A percentile compares a stretch with the other conserved stretches of the same genome.
Conservation (phyloP, 2,113 vertebrate species). For the Alethe diademata region DNA sequence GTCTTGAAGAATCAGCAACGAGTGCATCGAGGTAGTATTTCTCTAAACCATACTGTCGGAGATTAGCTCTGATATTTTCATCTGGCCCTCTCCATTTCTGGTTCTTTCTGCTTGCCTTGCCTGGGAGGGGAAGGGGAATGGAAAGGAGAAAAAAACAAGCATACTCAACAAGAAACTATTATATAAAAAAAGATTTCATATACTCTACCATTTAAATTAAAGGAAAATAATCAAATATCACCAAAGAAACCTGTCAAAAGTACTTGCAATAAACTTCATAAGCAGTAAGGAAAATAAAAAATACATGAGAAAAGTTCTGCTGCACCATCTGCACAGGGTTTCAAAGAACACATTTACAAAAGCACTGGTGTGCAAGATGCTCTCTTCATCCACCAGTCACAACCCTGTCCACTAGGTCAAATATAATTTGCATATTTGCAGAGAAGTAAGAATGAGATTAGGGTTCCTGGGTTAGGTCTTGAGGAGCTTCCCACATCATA, state of each 20-base stretch:
- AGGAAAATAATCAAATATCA: not conserved
- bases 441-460: not conserved
- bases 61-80: slow-evolving; percentile 96
- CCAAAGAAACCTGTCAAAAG: not conserved
- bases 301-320: not conserved
- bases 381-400: not conserved
- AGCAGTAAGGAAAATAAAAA: not conserved
- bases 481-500: not conserved
- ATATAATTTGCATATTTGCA: not conserved
- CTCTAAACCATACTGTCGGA: slow-evolving; percentile 92
- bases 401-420: not conserved
- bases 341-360: not conserved
- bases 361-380: not conserved
- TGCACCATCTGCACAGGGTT: not conserved
- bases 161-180: not conserved
- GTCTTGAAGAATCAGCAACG: slow-evolving; percentile 90
- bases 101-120: slow-evolving; percentile 93
- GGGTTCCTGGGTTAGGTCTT: not conserved
- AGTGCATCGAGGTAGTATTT: slow-evolving; percentile 89
- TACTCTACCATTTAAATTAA: not conserved
- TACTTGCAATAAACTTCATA: not conserved
- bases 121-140: slow-evolving; percentile 40
- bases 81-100: slow-evolving; percentile 98
- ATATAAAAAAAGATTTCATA: not conserved
- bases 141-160: not conserved